Evolutionary conservation across 92 coral and sea anemone genomes (phyloP), one percentile per base, ranked within the genome.

Genomic region (Actinernus sp.): DNA sequence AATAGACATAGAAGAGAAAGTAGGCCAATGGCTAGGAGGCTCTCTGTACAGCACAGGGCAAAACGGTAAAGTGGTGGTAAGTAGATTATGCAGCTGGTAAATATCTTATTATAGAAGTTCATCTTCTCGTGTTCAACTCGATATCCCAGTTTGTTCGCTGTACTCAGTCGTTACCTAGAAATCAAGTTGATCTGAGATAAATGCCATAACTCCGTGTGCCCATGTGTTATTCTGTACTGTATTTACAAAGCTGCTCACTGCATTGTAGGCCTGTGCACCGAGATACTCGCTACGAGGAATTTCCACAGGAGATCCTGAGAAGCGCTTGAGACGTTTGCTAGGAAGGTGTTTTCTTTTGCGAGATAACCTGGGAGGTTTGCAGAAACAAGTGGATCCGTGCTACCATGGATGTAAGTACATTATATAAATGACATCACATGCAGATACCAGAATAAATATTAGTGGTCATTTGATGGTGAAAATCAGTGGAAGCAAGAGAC

Each of bases 221-320:
- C n/a, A n/a, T n/a, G n/a, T n/a, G n/a, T n/a, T n/a, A n/a, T n/a
- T n/a, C n/a, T n/a, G n/a, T n/a, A n/a, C n/a, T n/a, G n/a, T n/a
- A n/a, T n/a, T n/a, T n/a, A n/a, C n/a, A n/a, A n/a, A n/a, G n/a
- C n/a, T n/a, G n/a, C n/a, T n/a, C n/a, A n/a, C n/a, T n/a, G n/a
- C n/a, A n/a, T n/a, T n/a, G n/a, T 46, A 88, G 95, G 86, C 65
- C 27, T 88, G 95, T 39, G 95, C 95, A 14, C 95, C 95, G 12
- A 59, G 90, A 54, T 88, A 77, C 46, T 25, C 71, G 3, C 29
- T 84, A 0, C 39, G 64, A n/a, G 91, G 90, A 25, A 22, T 0
- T 0, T 61, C 55, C 0, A 34, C 4, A 6, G 27, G 5, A 1
- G 21, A 6, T 8, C 81, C 86, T 6, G 52, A 64, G 13, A 28